Conservation (phyloP, 2,113 vertebrate genomes). For the Cromileptes altivelis region DNA sequence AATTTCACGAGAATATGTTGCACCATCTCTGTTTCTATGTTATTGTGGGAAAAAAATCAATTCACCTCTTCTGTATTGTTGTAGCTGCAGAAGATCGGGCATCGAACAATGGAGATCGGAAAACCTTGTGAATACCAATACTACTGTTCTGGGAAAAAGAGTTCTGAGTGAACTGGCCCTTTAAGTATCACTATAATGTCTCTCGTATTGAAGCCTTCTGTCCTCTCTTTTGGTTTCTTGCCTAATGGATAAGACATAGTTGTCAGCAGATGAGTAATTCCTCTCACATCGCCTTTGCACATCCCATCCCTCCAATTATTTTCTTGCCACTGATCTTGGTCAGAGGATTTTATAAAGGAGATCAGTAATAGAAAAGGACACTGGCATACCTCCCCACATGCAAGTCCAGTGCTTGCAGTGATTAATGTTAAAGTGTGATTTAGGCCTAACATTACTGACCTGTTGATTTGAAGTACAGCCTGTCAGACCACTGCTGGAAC, state of each 20-base stretch:
- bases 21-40: background rate
- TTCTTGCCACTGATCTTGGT: conserved; percentile 33
- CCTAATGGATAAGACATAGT: conserved; percentile 25
- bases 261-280: conserved; percentile 50
- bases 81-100: background rate
- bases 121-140: background rate
- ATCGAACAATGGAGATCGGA: too few species aligned
- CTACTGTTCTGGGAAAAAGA: background rate
- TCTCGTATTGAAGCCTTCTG: background rate
- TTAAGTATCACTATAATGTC: background rate
- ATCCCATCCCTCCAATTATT: conserved; percentile 47
- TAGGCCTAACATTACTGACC: conserved; percentile 32
- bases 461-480: conserved; percentile 55
- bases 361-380: conserved; percentile 47
- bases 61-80: background rate
- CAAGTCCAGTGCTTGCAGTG: background rate
- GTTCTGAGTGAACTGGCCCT: background rate
- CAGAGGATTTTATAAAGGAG: conserved; percentile 3
- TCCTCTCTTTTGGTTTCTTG: conserved; percentile 7
- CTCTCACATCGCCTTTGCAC: conserved; percentile 7
- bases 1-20: background rate
- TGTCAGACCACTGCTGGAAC: conserved; percentile 46
- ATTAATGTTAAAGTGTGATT: conserved; percentile 52
- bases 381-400: conserved; percentile 15
- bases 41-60: background rate